Percentiles rank a stretch among this genome's conserved stretches.
Conservation (phyloP, 53 echinoderm and acorn worm species). For the Pentamera pediparva region DNA sequence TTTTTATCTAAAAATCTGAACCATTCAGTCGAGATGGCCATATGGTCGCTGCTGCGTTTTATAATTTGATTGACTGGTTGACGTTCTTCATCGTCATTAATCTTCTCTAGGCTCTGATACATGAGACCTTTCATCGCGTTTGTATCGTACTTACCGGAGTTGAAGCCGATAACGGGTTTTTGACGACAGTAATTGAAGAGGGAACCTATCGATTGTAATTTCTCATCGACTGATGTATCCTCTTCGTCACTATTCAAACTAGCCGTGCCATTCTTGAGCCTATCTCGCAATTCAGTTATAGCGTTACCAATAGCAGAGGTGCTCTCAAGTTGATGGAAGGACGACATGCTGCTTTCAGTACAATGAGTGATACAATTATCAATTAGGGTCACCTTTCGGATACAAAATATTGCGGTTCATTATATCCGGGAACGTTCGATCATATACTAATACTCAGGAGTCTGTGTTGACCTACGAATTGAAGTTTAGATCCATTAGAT, state of each 20-base stretch:
- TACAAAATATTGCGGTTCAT: not conserved
- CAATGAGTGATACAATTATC: not conserved
- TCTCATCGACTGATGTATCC: not conserved
- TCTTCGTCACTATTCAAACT: not conserved
- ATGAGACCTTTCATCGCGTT: conserved; percentile 10
- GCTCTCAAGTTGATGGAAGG: no score
- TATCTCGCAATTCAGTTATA: no score
- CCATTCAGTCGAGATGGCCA: conserved; percentile 2
- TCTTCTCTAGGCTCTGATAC: not conserved
- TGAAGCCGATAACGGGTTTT: not conserved
- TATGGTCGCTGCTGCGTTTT: not conserved
- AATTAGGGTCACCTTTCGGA: not conserved
- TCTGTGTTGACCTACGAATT: not conserved
- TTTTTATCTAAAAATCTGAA: conserved; percentile 17
- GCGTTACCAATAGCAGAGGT: no score
- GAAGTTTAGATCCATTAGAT: not conserved
- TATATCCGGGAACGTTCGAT: not conserved
- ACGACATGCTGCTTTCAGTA: not conserved
- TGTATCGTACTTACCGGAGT: conserved; percentile 5
- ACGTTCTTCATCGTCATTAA: not conserved
- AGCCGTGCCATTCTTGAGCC: no score
- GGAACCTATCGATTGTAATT: not conserved
- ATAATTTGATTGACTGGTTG: not conserved
- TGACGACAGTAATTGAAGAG: not conserved
- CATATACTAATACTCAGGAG: not conserved